phyloP scores from a whole-genome alignment of 2,113 vertebrate genomes.

The Corydoras sp. region DNA sequence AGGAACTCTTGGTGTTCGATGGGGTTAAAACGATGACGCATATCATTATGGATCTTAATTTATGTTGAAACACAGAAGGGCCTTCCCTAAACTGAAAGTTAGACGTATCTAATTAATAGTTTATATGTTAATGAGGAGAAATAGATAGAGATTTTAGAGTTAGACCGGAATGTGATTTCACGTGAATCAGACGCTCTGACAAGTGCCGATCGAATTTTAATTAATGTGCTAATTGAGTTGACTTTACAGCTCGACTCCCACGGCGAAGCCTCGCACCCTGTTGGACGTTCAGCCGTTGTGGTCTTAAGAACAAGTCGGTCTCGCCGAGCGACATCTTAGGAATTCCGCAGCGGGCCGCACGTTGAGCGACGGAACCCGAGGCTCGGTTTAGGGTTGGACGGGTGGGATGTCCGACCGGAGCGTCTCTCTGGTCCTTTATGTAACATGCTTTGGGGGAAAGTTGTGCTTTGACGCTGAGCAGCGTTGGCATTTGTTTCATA shows the following conservation, averaged over 20 bases:
- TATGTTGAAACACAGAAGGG: too few relatives aligned
- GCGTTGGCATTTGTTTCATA: not conserved
- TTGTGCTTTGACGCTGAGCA: not conserved
- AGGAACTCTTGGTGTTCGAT: too few relatives aligned
- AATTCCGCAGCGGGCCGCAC: not conserved
- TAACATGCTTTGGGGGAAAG: not conserved
- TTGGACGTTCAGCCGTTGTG: not conserved
- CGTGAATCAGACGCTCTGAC: too few relatives aligned
- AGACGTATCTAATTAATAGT: too few relatives aligned
- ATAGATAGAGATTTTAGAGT: too few relatives aligned
- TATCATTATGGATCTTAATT: too few relatives aligned
- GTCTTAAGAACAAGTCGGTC: not conserved
- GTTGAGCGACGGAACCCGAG: not conserved
- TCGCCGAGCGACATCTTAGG: not conserved
- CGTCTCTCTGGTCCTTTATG: not conserved
- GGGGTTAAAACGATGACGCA: too few relatives aligned
- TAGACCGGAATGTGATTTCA: too few relatives aligned
- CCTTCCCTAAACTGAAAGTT: too few relatives aligned
- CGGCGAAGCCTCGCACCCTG: not conserved
- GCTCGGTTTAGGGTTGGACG: not conserved
- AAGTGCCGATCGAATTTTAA: too few relatives aligned
- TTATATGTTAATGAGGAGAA: too few relatives aligned
- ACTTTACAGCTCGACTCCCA: not conserved
- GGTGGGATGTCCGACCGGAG: not conserved
- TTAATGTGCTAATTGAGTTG: not conserved